A percentile compares a stretch with the other conserved stretches of the same genome.
These are phyloP conservation scores for Chloroceryle aenea DNA, from an alignment of 2,113 vertebrate species.

Conservation along the genomic window DNA sequence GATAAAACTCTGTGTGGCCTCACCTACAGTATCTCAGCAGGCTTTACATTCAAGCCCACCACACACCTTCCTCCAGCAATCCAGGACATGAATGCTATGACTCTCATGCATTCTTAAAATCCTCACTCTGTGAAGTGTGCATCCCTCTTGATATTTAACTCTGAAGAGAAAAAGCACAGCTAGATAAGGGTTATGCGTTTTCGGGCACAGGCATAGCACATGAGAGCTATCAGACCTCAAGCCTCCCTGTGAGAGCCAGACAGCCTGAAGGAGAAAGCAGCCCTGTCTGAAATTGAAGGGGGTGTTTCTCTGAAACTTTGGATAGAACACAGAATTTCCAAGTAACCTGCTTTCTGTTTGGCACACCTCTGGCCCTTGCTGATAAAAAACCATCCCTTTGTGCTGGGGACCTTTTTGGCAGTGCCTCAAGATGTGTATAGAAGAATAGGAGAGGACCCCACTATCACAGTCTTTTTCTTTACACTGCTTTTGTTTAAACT, in stretches of 20 bases:
- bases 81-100: neutral
- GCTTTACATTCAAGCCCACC: neutral
- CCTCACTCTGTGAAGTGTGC: neutral
- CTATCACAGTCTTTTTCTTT: neutral
- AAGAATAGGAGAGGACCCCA: neutral
- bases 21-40: neutral
- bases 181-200: neutral
- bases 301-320: neutral
- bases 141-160: neutral
- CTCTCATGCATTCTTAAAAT: neutral
- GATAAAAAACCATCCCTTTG: neutral
- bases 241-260: neutral
- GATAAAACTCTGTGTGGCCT: neutral
- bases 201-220: neutral
- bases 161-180: neutral
- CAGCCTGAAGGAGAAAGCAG: neutral
- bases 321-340: neutral
- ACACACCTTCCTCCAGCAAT: neutral
- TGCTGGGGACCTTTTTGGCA: neutral
- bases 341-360: neutral
- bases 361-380: neutral
- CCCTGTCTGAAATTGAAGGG: accelerated
- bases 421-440: neutral
- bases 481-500: neutral
- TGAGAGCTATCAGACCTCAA: neutral